These are phyloP conservation scores for Orius insidiosus DNA, from an alignment of 1,140 invertebrate species.

Conservation along the genomic window DNA sequence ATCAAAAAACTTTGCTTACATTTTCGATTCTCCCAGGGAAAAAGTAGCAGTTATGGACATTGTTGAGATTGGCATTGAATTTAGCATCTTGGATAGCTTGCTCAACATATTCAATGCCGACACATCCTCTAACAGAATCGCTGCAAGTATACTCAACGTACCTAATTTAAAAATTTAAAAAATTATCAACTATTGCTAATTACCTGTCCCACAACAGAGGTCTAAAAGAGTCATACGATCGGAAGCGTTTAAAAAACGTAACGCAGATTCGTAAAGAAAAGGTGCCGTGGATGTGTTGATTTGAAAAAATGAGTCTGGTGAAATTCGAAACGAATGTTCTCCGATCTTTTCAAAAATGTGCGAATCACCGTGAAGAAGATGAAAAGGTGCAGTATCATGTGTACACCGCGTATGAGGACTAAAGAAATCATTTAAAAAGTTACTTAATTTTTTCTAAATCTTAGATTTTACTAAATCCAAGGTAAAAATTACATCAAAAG, in stretches of 20 bases:
- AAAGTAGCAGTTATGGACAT: conserved; percentile 30
- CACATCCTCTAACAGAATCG: conserved; percentile 27
- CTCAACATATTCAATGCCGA: conserved; percentile 32
- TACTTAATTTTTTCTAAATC: too few species aligned
- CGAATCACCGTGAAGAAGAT: conserved; percentile 23
- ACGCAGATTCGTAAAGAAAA: conserved; percentile 29
- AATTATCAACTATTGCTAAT: neutral
- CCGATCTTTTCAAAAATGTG: conserved; percentile 23
- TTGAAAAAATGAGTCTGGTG: conserved; percentile 30
- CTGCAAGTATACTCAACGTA: conserved; percentile 32
- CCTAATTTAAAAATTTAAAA: conserved; percentile 22
- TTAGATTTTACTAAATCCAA: too few species aligned
- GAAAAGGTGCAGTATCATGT: conserved; percentile 24
- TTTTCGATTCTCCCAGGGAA: conserved; percentile 31
- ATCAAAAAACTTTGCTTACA: conserved; percentile 23
- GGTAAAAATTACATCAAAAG: too few species aligned
- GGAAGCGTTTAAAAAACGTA: conserved; percentile 25
- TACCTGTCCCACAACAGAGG: conserved; percentile 37
- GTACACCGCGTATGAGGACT: conserved; percentile 25
- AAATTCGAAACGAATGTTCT: conserved; percentile 24
- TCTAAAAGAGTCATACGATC: conserved; percentile 31
- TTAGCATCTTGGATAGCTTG: conserved; percentile 35
- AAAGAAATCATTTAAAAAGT: conserved; percentile 14
- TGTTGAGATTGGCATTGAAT: conserved; percentile 31
- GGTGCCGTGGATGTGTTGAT: conserved; percentile 29